Evolutionary conservation across 2,797 vertebrate species (phyloP).

Genomic region (Xenops minutus): DNA sequence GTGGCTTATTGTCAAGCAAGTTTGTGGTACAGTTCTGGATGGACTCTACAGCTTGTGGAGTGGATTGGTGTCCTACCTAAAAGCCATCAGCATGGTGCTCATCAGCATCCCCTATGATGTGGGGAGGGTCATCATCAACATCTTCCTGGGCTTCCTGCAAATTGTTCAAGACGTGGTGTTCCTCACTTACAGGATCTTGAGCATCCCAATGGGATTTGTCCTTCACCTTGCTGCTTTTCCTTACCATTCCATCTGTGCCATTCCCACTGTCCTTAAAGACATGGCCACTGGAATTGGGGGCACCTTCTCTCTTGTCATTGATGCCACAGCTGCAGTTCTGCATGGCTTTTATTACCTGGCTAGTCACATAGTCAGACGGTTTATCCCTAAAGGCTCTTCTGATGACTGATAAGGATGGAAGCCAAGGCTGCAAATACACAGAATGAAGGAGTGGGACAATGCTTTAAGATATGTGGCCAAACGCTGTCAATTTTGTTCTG

Average conservation of each 20-base stretch:
- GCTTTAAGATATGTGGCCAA: constrained; percentile 33
- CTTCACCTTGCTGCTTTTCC: constrained; percentile 77
- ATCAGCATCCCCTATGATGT: constrained; percentile 74
- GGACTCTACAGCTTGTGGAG: constrained; percentile 62
- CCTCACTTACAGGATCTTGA: constrained; percentile 64
- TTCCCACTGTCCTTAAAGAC: constrained; percentile 75
- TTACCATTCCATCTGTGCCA: constrained; percentile 71
- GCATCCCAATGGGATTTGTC: constrained; percentile 68
- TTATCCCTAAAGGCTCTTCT: constrained; percentile 67
- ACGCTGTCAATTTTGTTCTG: constrained; percentile 32
- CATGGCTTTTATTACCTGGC: constrained; percentile 66
- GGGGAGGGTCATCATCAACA: constrained; percentile 62
- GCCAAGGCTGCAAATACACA: neutral
- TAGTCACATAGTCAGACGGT: constrained; percentile 47
- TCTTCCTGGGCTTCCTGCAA: constrained; percentile 69
- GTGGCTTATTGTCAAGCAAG: constrained; percentile 58
- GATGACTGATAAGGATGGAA: constrained; percentile 39
- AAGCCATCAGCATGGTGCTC: constrained; percentile 70
- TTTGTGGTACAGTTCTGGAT: constrained; percentile 32
- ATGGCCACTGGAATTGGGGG: constrained; percentile 69
- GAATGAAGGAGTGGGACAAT: neutral
- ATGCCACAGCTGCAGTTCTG: constrained; percentile 60
- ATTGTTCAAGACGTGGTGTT: constrained; percentile 68
- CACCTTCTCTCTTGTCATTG: constrained; percentile 52
- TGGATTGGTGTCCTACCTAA: constrained; percentile 61